These are phyloP conservation scores for Hypocryptadius cinnamomeus DNA, from an alignment of 2,113 vertebrate genomes.

Conservation along the genomic window DNA sequence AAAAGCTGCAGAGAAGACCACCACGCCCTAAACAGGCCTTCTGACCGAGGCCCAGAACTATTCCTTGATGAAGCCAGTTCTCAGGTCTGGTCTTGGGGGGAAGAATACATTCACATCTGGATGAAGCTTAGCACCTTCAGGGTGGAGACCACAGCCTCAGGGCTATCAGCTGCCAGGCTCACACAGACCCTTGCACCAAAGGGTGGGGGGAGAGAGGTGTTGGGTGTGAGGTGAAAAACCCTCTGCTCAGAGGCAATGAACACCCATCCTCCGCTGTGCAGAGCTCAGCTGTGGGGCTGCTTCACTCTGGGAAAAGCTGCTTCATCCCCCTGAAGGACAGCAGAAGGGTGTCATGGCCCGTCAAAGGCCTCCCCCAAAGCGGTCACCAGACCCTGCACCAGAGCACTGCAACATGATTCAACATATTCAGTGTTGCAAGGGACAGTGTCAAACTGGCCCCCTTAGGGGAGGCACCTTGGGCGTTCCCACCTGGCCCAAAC, in stretches of 20 bases:
- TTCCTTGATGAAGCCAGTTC: background rate
- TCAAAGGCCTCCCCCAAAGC: background rate
- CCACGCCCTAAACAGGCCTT: background rate
- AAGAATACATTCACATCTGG: background rate
- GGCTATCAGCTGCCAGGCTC: background rate
- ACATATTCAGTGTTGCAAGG: background rate
- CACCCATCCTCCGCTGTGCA: too few species aligned
- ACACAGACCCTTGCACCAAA: background rate
- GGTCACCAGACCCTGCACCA: background rate
- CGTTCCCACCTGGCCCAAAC: background rate
- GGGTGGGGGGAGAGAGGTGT: background rate
- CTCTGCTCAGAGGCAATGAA: background rate
- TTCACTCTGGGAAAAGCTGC: background rate
- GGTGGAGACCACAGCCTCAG: background rate
- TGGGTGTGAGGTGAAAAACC: background rate
- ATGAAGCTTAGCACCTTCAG: too few species aligned
- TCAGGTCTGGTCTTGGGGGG: background rate
- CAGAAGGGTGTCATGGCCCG: too few species aligned
- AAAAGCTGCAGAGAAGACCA: background rate
- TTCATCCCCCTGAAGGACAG: too few species aligned
- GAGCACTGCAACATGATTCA: background rate
- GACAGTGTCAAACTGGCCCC: too few species aligned
- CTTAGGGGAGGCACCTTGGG: too few species aligned
- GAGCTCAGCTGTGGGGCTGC: background rate
- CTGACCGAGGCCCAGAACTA: too few species aligned